Evolutionary conservation across 2,113 vertebrate species (phyloP).

Genomic region (Sula dactylatra): DNA sequence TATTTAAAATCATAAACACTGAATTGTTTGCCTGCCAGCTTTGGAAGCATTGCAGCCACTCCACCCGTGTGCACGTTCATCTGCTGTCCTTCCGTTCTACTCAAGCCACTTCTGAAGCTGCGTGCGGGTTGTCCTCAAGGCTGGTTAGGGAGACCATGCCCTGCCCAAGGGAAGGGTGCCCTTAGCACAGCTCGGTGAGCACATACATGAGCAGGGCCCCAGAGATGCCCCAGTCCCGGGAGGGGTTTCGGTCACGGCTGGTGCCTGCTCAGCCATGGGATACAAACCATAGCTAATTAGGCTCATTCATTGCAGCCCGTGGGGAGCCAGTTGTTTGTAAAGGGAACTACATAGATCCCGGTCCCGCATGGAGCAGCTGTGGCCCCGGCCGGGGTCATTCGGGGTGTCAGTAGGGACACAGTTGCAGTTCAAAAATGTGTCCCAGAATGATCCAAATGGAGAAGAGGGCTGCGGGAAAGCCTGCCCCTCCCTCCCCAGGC

Average conservation of each 20-base stretch:
- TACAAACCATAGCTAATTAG: not conserved
- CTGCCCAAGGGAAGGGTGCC: not conserved
- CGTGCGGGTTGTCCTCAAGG: accelerated
- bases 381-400: not conserved
- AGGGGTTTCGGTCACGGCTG: accelerated
- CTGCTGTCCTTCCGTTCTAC: not conserved
- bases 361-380: accelerated
- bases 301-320: not conserved
- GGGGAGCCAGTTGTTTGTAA: not conserved
- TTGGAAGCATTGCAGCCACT: not conserved
- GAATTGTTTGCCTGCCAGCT: not conserved
- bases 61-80: accelerated
- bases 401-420: accelerated
- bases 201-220: accelerated
- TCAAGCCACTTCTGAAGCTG: not conserved
- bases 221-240: not conserved
- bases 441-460: not conserved
- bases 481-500: accelerated
- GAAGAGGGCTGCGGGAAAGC: not conserved
- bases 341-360: not conserved
- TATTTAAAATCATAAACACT: not conserved
- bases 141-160: not conserved
- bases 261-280: not conserved
- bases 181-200: accelerated
- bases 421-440: accelerated